These are phyloP conservation scores for Morelia viridis DNA, from an alignment of 2,797 vertebrate species.

Conservation along the genomic window DNA sequence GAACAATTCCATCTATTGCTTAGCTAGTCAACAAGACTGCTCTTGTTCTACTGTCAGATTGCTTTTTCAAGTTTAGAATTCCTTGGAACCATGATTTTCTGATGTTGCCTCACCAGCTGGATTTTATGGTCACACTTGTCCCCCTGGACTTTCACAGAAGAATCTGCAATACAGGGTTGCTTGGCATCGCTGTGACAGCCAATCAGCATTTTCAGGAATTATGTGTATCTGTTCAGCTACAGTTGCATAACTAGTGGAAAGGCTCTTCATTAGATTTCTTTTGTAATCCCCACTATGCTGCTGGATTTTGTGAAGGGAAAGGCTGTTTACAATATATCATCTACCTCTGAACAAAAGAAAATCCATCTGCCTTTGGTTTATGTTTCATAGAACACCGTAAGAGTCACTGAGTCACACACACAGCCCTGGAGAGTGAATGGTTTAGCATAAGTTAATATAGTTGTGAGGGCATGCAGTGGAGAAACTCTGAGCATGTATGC, in stretches of 20 bases:
- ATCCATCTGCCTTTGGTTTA: conserved; percentile 20
- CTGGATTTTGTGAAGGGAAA: conserved; percentile 27
- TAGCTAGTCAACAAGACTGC: neutral
- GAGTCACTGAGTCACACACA: conserved; percentile 27
- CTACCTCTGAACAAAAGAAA: conserved; percentile 16
- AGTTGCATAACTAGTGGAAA: neutral
- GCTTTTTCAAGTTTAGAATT: neutral
- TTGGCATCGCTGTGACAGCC: neutral
- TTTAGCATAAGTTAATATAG: conserved; percentile 4
- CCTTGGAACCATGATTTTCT: neutral
- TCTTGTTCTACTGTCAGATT: neutral
- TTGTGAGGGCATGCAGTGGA: neutral
- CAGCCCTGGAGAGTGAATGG: conserved; percentile 1
- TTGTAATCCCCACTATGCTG: conserved; percentile 17
- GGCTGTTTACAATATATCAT: conserved; percentile 17
- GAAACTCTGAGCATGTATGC: neutral
- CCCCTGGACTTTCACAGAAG: neutral
- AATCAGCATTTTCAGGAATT: conserved; percentile 12
- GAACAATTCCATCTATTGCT: neutral
- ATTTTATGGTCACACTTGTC: neutral
- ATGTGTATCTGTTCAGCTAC: neutral
- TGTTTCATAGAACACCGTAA: neutral
- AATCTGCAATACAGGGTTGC: neutral
- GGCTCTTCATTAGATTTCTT: conserved; percentile 6
- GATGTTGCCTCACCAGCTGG: neutral